phyloP scores from a whole-genome alignment of 2,113 vertebrate species.

The Etheostoma cragini region DNA sequence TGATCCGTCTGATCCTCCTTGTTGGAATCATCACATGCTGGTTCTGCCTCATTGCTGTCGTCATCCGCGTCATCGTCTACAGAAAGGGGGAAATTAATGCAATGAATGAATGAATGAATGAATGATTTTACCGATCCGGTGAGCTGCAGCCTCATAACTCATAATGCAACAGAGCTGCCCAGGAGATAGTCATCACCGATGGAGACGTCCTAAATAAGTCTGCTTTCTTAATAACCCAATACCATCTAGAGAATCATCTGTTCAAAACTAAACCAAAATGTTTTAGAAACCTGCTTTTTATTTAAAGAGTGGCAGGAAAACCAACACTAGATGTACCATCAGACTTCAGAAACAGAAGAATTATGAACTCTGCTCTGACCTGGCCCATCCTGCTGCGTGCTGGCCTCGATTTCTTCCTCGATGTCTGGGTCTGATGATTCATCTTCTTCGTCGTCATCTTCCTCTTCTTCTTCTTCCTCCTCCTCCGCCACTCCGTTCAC shows the following conservation, averaged over 20 bases:
- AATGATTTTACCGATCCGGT: not conserved
- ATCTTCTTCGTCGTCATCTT: constrained; percentile 84
- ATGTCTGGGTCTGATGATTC: constrained; percentile 87
- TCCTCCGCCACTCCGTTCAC: constrained; percentile 43
- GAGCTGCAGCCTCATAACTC: not conserved
- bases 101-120: too few species aligned
- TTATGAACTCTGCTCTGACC: constrained; percentile 57
- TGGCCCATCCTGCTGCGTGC: constrained; percentile 73
- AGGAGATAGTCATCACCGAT: not conserved
- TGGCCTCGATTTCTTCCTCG: constrained; percentile 86
- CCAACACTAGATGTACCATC: not conserved
- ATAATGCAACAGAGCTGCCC: not conserved
- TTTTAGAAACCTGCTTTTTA: not conserved
- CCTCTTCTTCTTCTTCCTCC: constrained; percentile 36
- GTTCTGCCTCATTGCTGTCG: constrained; percentile 54
- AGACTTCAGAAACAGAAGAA: not conserved
- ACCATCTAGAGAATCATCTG: too few species aligned
- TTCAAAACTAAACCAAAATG: not conserved
- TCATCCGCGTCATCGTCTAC: constrained; percentile 67
- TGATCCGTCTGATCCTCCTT: constrained; percentile 38
- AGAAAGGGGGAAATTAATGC: not conserved
- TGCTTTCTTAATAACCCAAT: not conserved
- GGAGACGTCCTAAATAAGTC: not conserved
- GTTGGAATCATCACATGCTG: not conserved
- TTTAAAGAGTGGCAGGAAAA: not conserved